phyloP scores from a whole-genome alignment of 1,140 invertebrate genomes.

The Mylabris phalerata region DNA sequence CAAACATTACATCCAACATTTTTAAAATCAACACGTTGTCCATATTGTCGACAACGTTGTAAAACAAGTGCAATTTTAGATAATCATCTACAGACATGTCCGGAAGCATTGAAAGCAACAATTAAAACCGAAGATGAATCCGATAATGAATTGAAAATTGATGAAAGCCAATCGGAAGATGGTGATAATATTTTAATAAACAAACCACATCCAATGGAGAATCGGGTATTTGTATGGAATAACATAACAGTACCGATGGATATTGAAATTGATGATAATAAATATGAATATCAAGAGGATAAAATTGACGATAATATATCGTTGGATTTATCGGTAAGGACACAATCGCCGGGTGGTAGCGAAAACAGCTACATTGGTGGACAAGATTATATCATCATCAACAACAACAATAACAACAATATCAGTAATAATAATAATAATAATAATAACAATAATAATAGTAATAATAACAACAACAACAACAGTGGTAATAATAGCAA shows the following conservation, averaged over 20 bases:
- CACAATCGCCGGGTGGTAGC: conserved; percentile 33
- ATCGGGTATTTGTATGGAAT: conserved; percentile 70
- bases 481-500: neutral
- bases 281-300: conserved; percentile 36
- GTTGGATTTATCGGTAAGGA: conserved; percentile 35
- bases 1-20: conserved; percentile 39
- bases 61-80: conserved; percentile 72
- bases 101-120: conserved; percentile 44
- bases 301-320: conserved; percentile 35
- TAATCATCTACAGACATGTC: conserved; percentile 64
- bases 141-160: conserved; percentile 40
- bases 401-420: neutral
- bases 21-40: conserved; percentile 70
- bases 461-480: conserved; percentile 30
- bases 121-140: conserved; percentile 22
- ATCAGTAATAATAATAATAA: neutral
- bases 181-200: conserved; percentile 35
- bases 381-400: conserved; percentile 14
- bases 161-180: conserved; percentile 29
- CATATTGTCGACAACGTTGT: conserved; percentile 75
- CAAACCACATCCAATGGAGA: conserved; percentile 63
- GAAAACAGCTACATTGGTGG: conserved; percentile 32
- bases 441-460: conserved; percentile 15
- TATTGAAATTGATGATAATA: conserved; percentile 41
- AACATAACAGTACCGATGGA: conserved; percentile 44